Evolutionary conservation across 2,797 vertebrate species (phyloP).

Genomic region (Platyrinchus mystaceus): DNA sequence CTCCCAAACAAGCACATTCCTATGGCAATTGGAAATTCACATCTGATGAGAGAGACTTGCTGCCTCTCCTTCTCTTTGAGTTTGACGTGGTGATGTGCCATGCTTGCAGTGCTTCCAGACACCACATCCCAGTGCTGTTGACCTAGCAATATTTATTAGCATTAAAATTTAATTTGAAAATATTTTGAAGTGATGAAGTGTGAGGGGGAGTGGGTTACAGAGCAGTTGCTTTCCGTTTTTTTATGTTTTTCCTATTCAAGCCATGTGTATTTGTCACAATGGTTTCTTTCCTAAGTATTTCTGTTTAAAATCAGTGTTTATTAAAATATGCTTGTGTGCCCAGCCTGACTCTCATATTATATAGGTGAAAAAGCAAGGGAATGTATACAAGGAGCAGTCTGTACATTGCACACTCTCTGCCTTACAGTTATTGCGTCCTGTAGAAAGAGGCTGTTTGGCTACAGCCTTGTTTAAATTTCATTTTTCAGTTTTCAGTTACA

Average conservation of each 20-base stretch:
- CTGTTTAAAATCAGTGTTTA: not conserved
- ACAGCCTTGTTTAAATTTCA: slow-evolving; percentile 80
- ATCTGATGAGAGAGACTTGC: not conserved
- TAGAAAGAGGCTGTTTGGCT: slow-evolving; percentile 73
- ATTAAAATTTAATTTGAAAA: slow-evolving; percentile 36
- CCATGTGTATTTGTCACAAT: not conserved
- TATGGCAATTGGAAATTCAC: slow-evolving; percentile 24
- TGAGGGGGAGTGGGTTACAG: not conserved
- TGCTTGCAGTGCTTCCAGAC: not conserved
- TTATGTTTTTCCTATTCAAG: not conserved
- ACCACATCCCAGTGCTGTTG: slow-evolving; percentile 7
- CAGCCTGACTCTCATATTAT: slow-evolving; percentile 31
- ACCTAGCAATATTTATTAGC: slow-evolving; percentile 16
- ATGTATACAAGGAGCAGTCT: slow-evolving; percentile 35
- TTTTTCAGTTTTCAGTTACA: slow-evolving; percentile 90
- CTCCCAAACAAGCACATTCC: not conserved
- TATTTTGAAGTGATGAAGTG: not conserved
- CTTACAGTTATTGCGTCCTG: slow-evolving; percentile 65
- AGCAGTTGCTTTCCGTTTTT: not conserved
- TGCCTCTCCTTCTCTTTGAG: not conserved
- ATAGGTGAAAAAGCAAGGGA: slow-evolving; percentile 35
- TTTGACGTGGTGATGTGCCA: not conserved
- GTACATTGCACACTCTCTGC: slow-evolving; percentile 27
- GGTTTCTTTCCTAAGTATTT: not conserved
- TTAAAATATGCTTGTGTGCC: not conserved